A percentile compares a stretch with the other conserved stretches of the same genome.
These are phyloP conservation scores for Drosophila nannoptera DNA, from an alignment of 1,140 invertebrate genomes.

Conservation along the genomic window DNA sequence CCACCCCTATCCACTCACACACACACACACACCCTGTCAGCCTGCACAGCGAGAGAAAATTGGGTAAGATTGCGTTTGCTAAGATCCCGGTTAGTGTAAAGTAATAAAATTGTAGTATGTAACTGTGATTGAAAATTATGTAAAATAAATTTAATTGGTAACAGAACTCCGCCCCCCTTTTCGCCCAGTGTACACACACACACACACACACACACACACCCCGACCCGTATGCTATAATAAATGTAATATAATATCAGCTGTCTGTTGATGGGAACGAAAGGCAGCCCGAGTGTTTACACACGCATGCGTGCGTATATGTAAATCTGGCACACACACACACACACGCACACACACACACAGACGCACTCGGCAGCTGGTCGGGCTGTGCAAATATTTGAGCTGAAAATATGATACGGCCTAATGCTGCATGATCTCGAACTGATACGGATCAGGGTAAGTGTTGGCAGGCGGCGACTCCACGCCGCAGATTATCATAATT, in stretches of 20 bases:
- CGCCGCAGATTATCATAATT: conserved; percentile 64
- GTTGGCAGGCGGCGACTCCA: background rate
- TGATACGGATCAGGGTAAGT: conserved; percentile 57
- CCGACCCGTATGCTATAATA: background rate
- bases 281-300: no score
- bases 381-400: conserved; percentile 54
- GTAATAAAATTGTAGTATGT: conserved; percentile 75
- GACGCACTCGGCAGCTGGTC: background rate
- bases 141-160: conserved; percentile 73
- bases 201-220: no score
- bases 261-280: no score
- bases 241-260: background rate
- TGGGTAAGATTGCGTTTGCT: conserved; percentile 68
- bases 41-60: conserved; percentile 66
- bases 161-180: conserved; percentile 36
- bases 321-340: no score
- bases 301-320: no score
- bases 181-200: conserved; percentile 5
- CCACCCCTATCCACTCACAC: conserved; percentile 11
- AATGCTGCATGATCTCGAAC: conserved; percentile 68
- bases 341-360: no score
- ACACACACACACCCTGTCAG: conserved; percentile 47
- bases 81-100: conserved; percentile 62
- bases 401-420: conserved; percentile 57
- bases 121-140: conserved; percentile 73